These are phyloP conservation scores for Cataglyphis hispanica DNA, from an alignment of 1,140 invertebrate species.

Conservation along the genomic window DNA sequence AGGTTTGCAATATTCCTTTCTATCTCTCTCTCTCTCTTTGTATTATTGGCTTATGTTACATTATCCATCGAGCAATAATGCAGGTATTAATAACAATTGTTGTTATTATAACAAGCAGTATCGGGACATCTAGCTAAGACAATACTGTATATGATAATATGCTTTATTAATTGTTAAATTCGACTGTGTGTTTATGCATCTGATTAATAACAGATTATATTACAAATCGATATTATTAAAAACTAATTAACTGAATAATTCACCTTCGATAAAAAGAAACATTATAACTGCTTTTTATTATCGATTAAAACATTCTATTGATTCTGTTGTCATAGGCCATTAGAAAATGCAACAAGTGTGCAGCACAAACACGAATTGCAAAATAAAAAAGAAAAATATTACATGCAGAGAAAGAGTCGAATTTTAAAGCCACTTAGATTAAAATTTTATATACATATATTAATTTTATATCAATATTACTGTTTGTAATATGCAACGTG, in stretches of 20 bases:
- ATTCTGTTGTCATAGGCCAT: neutral
- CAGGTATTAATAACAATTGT: constrained; percentile 32
- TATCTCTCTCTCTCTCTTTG: constrained; percentile 18
- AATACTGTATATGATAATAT: neutral
- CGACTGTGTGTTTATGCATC: constrained; percentile 2
- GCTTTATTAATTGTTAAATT: constrained; percentile 42
- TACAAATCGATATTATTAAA: constrained; percentile 42
- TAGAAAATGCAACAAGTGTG: constrained; percentile 35
- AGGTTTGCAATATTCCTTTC: neutral
- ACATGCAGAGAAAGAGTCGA: neutral
- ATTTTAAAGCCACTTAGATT: neutral
- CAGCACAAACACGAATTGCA: neutral
- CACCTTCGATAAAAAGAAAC: neutral
- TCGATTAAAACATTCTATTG: constrained; percentile 1
- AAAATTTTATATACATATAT: too few species aligned
- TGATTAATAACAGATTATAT: constrained; percentile 25
- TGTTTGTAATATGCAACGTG: too few species aligned
- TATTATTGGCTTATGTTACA: neutral
- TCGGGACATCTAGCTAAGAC: constrained; percentile 24
- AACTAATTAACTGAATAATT: constrained; percentile 43
- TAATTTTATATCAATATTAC: too few species aligned
- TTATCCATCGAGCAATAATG: constrained; percentile 13
- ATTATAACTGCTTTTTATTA: constrained; percentile 27
- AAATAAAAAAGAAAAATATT: constrained; percentile 6
- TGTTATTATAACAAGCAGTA: constrained; percentile 23